Evolutionary conservation across 1,140 invertebrate species (phyloP).

Genomic region (Cherax destructor): DNA sequence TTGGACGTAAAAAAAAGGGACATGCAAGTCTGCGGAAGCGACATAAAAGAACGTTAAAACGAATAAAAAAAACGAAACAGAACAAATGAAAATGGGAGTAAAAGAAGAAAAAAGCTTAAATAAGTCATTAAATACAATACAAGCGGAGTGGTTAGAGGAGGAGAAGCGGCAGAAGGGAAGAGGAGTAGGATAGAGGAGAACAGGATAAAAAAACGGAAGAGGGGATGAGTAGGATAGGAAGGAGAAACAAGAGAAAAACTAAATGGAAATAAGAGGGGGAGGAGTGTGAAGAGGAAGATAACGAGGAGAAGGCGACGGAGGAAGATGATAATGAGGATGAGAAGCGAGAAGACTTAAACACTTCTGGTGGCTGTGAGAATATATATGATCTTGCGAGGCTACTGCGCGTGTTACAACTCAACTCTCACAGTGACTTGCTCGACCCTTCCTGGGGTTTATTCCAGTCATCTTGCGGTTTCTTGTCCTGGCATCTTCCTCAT

Average conservation of each 20-base stretch:
- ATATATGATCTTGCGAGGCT: not conserved
- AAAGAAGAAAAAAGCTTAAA: not conserved
- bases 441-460: not conserved
- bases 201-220: too few relatives aligned
- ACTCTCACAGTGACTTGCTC: not conserved
- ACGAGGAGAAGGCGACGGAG: too few relatives aligned
- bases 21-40: not conserved
- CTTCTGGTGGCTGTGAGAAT: not conserved
- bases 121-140: not conserved
- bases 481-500: too few relatives aligned
- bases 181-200: too few relatives aligned
- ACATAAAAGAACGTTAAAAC: not conserved
- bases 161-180: too few relatives aligned
- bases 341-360: not conserved
- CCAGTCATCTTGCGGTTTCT: too few relatives aligned
- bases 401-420: not conserved
- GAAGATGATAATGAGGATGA: too few relatives aligned
- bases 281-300: too few relatives aligned
- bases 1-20: too few relatives aligned
- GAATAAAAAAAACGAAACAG: not conserved
- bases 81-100: not conserved
- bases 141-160: not conserved
- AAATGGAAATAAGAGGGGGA: not conserved
- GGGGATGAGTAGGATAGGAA: too few relatives aligned
- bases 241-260: too few relatives aligned